Conservation (phyloP, 2,888 invertebrate species). For the Cotesia congregata region DNA sequence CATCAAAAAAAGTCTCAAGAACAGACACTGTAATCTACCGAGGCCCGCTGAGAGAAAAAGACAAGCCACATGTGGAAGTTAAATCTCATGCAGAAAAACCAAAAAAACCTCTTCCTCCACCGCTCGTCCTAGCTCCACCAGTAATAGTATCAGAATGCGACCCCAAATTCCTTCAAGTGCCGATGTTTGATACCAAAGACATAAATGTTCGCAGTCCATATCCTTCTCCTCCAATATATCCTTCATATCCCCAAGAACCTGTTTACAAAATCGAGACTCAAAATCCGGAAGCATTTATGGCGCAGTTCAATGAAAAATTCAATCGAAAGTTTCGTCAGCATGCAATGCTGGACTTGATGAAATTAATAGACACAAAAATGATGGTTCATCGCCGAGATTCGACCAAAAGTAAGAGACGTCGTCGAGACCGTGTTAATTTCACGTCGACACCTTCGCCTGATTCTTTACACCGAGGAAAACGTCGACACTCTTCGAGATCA, state of each 20-base stretch:
- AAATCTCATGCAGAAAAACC: conserved; percentile 27
- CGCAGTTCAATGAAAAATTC: conserved; percentile 48
- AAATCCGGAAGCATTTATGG: conserved; percentile 30
- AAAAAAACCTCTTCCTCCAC: conserved; percentile 12
- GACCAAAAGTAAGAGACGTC: conserved; percentile 50
- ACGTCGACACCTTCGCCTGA: conserved; percentile 56
- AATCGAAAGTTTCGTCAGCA: conserved; percentile 53
- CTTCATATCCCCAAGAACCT: conserved; percentile 37
- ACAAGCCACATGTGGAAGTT: conserved; percentile 17
- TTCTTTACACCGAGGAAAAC: conserved; percentile 48
- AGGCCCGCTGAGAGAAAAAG: conserved; percentile 51
- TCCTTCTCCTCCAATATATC: conserved; percentile 45
- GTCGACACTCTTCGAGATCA: conserved; percentile 51
- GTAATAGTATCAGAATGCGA: conserved; percentile 35
- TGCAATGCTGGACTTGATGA: conserved; percentile 64
- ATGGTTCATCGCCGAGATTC: conserved; percentile 56
- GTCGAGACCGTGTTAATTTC: conserved; percentile 39
- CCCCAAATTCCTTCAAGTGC: conserved; percentile 50
- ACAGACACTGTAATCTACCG: conserved; percentile 63
- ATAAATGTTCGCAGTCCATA: conserved; percentile 54
- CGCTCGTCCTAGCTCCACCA: conserved; percentile 42
- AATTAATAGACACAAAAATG: conserved; percentile 64
- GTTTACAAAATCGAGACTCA: conserved; percentile 23
- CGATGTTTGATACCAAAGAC: conserved; percentile 48
- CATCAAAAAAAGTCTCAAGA: conserved; percentile 53